Evolutionary conservation across 2,888 invertebrate genomes (phyloP), one percentile per base, ranked within the genome.

Genomic region (Amitus sp.): DNA sequence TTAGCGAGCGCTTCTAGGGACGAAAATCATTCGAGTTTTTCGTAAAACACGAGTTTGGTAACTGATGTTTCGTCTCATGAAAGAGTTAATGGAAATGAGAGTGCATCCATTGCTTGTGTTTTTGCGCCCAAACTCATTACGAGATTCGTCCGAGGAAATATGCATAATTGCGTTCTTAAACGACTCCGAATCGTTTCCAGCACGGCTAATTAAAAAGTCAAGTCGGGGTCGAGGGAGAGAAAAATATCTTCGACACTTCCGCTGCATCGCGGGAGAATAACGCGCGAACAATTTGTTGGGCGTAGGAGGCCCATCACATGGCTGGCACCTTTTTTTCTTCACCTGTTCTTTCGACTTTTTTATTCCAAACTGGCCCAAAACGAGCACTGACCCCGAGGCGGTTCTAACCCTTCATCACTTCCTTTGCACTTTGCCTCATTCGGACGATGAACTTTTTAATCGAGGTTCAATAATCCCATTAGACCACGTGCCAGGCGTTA

Each of bases 301-400:
- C 72, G 77, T 73, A 74, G 77, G 76, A 77, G 76, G 74, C 76
- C 72, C 71, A 72, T 73, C 74, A 78, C 75, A 78, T 79, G 80
- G 76, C 69, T 63, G 68, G 55, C 68, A 68, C 67, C 59, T 69
- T 65, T 65, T 45, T 39, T 65, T 69, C 66, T 77, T 67, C 78
- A 78, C 78, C 77, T 78, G 78, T 75, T 69, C 3, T 65, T 49
- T 62, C 64, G 71, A 67, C 66, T 65, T 19, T 46, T 66, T 69
- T 57, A 62, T 68, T 69, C 63, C 74, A 43, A 66, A 64, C 59
- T 52, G 67, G 69, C 71, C 64, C 62, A 65, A 68, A 65, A 62
- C 69, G 74, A 72, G 71, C 73, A 60, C 51, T 65, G 76, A 74
- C 72, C 74, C 66, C 47, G 51, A 33, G 65, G 63, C 58, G n/a